Percentiles rank a stretch among this genome's conserved stretches.
These are phyloP conservation scores for Cantharis rufa DNA, from an alignment of 2,888 invertebrate species.

Conservation along the genomic window DNA sequence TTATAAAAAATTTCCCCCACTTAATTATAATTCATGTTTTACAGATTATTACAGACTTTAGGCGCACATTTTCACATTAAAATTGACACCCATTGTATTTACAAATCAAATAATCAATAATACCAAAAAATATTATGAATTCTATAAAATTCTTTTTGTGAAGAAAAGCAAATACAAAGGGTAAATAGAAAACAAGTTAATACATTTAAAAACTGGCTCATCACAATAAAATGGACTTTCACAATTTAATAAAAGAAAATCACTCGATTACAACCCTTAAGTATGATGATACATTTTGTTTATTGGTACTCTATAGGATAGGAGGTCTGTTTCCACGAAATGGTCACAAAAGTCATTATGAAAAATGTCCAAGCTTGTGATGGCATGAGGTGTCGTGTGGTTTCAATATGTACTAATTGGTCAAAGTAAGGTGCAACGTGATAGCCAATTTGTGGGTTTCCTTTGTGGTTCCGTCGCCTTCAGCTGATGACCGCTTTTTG, in stretches of 20 bases:
- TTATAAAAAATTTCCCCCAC: not conserved
- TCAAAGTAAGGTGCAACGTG: slow-evolving; percentile 88
- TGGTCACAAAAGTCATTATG: slow-evolving; percentile 5
- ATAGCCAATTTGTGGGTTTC: slow-evolving; percentile 84
- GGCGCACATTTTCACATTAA: slow-evolving; percentile 10
- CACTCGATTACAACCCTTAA: slow-evolving; percentile 1
- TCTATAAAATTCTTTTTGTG: not conserved
- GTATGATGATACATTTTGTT: not conserved
- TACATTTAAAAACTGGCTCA: slow-evolving; percentile 23
- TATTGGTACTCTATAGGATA: not conserved
- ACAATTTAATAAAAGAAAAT: not conserved
- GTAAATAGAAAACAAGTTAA: slow-evolving; percentile 6
- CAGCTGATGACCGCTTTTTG: slow-evolving; percentile 80
- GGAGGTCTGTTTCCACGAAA: not conserved
- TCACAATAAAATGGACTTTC: not conserved
- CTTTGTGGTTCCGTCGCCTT: slow-evolving; percentile 77
- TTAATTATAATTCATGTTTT: slow-evolving; percentile 1
- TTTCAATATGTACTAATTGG: slow-evolving; percentile 53
- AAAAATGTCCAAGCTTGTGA: slow-evolving; percentile 24
- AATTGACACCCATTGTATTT: slow-evolving; percentile 7
- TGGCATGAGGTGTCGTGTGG: slow-evolving; percentile 15
- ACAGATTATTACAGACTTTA: slow-evolving; percentile 4
- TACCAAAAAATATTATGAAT: slow-evolving; percentile 3
- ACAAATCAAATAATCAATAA: not conserved
- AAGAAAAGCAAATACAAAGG: slow-evolving; percentile 4